Evolutionary conservation across 1,140 invertebrate species (phyloP).

Genomic region (Hermatobates lingyangjiaoensis): DNA sequence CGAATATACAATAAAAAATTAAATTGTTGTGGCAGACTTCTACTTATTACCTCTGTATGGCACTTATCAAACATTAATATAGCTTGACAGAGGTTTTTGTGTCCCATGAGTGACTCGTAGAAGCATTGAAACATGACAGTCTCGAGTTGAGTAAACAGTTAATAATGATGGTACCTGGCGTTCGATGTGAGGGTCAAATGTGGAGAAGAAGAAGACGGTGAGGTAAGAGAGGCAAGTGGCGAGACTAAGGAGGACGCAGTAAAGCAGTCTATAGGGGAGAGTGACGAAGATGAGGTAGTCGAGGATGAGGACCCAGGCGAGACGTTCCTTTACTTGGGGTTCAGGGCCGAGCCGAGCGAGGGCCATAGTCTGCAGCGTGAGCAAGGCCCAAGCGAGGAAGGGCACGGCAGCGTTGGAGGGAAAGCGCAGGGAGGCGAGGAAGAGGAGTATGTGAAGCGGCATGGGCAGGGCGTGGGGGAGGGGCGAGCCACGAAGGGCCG

Average conservation of each 20-base stretch:
- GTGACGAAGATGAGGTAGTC: conserved; percentile 72
- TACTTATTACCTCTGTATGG: too few relatives aligned
- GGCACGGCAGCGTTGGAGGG: conserved; percentile 30
- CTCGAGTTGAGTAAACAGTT: conserved; percentile 5
- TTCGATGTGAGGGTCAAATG: conserved; percentile 26
- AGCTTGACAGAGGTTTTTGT: too few relatives aligned
- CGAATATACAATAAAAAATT: too few relatives aligned
- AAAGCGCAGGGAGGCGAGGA: conserved; percentile 18
- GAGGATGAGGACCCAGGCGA: conserved; percentile 62
- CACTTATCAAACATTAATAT: too few relatives aligned
- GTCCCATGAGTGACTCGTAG: too few relatives aligned
- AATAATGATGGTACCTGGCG: conserved; percentile 43
- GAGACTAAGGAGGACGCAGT: conserved; percentile 37
- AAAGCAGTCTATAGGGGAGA: conserved; percentile 46
- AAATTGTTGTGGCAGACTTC: too few relatives aligned
- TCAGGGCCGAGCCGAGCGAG: conserved; percentile 33
- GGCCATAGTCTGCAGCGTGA: conserved; percentile 37
- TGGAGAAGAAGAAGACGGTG: conserved; percentile 27
- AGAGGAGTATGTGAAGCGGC: conserved; percentile 3
- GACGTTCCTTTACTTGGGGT: conserved; percentile 32
- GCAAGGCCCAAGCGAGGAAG: conserved; percentile 39
- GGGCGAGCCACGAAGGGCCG: conserved; percentile 5
- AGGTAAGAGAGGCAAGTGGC: conserved; percentile 37
- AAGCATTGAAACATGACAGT: too few relatives aligned
- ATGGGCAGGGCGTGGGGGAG: background rate